These are phyloP conservation scores for Panthera tigris DNA, from an alignment of 2,113 vertebrate species.

Conservation along the genomic window DNA sequence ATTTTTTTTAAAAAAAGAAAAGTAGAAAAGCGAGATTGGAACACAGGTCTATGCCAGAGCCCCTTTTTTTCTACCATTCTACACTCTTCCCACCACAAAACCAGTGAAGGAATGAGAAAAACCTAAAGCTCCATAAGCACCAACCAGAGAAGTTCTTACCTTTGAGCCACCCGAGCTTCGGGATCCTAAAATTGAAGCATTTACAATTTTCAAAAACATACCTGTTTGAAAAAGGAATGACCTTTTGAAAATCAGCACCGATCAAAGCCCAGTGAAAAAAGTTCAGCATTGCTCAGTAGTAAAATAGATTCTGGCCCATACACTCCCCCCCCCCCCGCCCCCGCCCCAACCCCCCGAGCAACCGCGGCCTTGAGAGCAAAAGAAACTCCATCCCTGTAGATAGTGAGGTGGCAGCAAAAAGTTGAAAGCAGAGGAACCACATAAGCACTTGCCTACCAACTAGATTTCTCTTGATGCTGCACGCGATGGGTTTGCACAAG, in stretches of 20 bases:
- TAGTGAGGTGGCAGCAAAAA: not conserved
- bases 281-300: not conserved
- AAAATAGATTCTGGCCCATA: not conserved
- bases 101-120: not conserved
- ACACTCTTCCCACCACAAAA: not conserved
- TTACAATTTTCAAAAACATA: not conserved
- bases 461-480: not conserved
- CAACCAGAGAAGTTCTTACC: not conserved
- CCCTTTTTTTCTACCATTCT: not conserved
- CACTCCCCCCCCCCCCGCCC: too few species aligned
- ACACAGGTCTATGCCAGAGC: not conserved
- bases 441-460: not conserved
- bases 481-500: not conserved
- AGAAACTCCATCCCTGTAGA: not conserved
- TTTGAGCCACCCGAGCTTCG: not conserved
- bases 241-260: slow-evolving; percentile 35
- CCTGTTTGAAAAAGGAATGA: not conserved
- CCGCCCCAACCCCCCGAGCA: not conserved
- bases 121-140: not conserved
- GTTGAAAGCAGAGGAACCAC: not conserved
- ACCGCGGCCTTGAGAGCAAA: not conserved
- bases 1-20: too few species aligned
- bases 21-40: not conserved
- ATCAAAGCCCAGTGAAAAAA: not conserved
- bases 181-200: not conserved